Percentiles rank a stretch among this genome's conserved stretches.
Evolutionary conservation across 2,888 invertebrate species (phyloP).

Genomic region (Lutraria lutraria): DNA sequence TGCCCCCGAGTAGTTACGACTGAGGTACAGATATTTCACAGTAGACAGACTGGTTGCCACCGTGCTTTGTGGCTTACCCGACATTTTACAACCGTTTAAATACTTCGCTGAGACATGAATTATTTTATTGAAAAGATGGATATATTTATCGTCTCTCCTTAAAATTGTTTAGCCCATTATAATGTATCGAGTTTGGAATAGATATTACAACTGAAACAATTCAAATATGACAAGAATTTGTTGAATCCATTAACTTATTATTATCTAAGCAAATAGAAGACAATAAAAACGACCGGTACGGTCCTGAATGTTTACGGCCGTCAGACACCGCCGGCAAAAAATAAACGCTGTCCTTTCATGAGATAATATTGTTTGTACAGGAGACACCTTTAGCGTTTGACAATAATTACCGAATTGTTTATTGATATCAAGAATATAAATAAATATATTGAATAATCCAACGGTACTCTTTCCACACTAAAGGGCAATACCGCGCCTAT

Average conservation of each 20-base stretch:
- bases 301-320: conserved; percentile 18
- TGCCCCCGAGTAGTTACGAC: too few species aligned
- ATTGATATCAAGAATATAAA: conserved; percentile 18
- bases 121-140: background rate
- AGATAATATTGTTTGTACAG: background rate
- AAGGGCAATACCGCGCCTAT: conserved; percentile 8
- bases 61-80: background rate
- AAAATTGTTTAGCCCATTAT: background rate
- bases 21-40: background rate
- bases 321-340: background rate
- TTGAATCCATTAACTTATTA: background rate
- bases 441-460: background rate
- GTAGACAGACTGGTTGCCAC: background rate
- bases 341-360: background rate
- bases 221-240: background rate
- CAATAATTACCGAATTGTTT: conserved; percentile 29
- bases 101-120: background rate
- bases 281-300: conserved; percentile 1
- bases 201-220: background rate
- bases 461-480: conserved; percentile 3
- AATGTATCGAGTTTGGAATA: background rate
- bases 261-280: background rate
- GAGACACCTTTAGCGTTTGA: background rate
- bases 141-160: background rate
- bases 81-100: background rate